Evolutionary conservation across 92 coral and sea anemone genomes (phyloP).

Genomic region (Bergia sp.): DNA sequence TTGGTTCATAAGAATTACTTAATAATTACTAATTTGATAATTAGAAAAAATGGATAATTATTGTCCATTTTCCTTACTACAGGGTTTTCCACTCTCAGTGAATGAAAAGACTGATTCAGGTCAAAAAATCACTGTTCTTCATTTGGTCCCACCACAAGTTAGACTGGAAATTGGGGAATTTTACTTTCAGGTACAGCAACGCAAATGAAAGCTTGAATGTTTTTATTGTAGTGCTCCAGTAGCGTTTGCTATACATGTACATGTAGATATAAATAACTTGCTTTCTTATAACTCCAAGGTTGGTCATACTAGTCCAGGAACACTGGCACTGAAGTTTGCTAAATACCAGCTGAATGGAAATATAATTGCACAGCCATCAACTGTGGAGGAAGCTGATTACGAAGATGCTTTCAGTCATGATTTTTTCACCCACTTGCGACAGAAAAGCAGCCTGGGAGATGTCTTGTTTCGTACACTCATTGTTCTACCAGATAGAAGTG

Average conservation of each 20-base stretch:
- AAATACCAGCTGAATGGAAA: neutral
- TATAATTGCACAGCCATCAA: constrained; percentile 8
- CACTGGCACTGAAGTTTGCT: constrained; percentile 17
- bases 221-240: neutral
- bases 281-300: neutral
- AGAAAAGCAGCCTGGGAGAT: neutral
- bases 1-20: too few relatives aligned
- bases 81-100: constrained; percentile 17
- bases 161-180: constrained; percentile 18
- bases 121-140: neutral
- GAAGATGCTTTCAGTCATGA: constrained; percentile 17
- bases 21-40: neutral
- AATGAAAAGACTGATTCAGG: neutral
- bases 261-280: neutral
- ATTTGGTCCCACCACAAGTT: constrained; percentile 23
- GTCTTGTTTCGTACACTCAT: constrained; percentile 34
- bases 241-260: neutral
- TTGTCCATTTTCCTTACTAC: neutral
- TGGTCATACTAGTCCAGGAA: constrained; percentile 18
- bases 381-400: constrained; percentile 25
- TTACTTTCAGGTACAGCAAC: constrained; percentile 12
- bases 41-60: too few relatives aligned
- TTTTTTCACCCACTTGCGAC: neutral
- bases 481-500: neutral
- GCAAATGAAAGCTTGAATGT: neutral